These are phyloP conservation scores for Ursus arctos DNA, from an alignment of 2,113 vertebrate species.

Conservation along the genomic window DNA sequence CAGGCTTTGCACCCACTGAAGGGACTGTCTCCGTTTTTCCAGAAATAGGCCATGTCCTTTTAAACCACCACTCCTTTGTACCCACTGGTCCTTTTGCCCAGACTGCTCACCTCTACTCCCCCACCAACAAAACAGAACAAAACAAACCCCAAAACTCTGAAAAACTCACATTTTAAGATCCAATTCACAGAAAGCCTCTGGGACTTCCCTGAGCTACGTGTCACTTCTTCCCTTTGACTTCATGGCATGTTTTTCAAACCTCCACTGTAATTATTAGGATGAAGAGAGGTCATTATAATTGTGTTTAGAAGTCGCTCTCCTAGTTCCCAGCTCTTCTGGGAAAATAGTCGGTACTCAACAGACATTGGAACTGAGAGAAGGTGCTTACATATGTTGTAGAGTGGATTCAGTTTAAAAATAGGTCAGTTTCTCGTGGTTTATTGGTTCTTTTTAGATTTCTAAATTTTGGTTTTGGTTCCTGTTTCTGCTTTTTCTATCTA, in stretches of 20 bases:
- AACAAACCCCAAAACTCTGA: too few relatives aligned
- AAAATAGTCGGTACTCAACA: background rate
- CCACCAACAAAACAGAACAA: rapidly evolving
- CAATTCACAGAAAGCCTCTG: background rate
- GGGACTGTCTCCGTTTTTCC: background rate
- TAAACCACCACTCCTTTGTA: background rate
- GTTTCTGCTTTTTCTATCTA: background rate
- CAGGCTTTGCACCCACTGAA: background rate
- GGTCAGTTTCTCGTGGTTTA: background rate
- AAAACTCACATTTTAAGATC: background rate
- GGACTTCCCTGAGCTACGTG: background rate
- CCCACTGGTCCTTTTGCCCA: background rate
- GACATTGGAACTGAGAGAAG: background rate
- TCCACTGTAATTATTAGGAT: background rate
- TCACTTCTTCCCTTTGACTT: background rate
- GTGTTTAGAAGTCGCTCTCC: background rate
- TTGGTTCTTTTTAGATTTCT: background rate
- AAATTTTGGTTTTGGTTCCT: background rate
- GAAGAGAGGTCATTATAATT: background rate
- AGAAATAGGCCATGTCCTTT: background rate
- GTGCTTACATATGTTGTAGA: background rate
- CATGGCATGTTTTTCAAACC: background rate
- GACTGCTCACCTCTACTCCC: background rate
- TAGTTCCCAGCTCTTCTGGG: background rate
- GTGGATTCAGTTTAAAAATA: slow-evolving; percentile 1